Percentiles rank a stretch among this genome's conserved stretches.
Evolutionary conservation across 2,113 vertebrate genomes (phyloP).

Genomic region (Oncorhynchus tshawytscha): DNA sequence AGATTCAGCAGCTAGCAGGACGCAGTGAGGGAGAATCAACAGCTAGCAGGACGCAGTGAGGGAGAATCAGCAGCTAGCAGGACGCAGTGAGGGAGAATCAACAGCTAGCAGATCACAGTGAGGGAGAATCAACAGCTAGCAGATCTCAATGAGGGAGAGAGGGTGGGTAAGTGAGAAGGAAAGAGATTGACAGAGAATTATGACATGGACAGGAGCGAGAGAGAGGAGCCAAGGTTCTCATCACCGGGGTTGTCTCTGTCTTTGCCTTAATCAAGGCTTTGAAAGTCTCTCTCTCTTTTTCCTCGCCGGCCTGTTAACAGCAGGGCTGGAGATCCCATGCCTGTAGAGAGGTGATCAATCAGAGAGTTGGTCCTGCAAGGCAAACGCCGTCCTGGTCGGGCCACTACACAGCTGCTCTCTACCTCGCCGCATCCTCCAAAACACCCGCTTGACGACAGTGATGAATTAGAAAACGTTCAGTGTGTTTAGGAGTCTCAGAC

Average conservation of each 20-base stretch:
- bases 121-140: neutral
- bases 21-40: too few species aligned
- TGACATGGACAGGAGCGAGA: too few species aligned
- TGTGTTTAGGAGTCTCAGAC: slow-evolving; percentile 53
- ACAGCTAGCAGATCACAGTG: neutral
- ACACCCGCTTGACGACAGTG: slow-evolving; percentile 47
- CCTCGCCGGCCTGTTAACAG: slow-evolving; percentile 38
- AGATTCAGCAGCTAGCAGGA: too few species aligned
- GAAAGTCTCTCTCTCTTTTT: slow-evolving; percentile 49
- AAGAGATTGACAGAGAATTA: neutral
- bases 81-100: neutral
- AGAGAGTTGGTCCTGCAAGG: slow-evolving; percentile 13
- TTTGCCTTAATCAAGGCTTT: slow-evolving; percentile 18
- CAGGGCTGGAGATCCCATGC: slow-evolving; percentile 13
- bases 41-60: too few species aligned
- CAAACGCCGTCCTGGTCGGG: neutral
- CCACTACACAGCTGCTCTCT: slow-evolving; percentile 46
- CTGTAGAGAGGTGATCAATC: slow-evolving; percentile 60
- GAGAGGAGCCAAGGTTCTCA: neutral
- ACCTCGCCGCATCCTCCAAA: slow-evolving; percentile 17
- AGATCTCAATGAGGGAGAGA: neutral
- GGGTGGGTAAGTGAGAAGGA: neutral
- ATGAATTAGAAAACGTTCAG: slow-evolving; percentile 59
- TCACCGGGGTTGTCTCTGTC: slow-evolving; percentile 30
- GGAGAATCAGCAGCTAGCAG: too few species aligned